Evolutionary conservation across 2,113 vertebrate genomes (phyloP).

Genomic region (Oenanthe melanoleuca): DNA sequence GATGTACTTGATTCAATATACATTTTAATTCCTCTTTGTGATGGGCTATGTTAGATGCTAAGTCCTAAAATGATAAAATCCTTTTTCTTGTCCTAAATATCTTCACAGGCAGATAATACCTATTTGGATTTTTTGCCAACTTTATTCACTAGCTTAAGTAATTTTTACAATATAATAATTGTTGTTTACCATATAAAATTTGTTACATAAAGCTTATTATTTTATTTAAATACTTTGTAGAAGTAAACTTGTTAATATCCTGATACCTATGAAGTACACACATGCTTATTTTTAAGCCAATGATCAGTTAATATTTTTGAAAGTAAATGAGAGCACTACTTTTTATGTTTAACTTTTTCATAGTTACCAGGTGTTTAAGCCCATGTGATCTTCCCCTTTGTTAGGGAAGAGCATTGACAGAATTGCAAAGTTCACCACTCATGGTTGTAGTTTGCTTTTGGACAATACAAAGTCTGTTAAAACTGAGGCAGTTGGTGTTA

Average conservation of each 20-base stretch:
- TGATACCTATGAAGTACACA: not conserved
- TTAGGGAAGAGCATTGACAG: not conserved
- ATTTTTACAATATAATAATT: not conserved
- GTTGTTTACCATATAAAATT: not conserved
- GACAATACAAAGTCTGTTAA: not conserved
- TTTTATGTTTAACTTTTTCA: not conserved
- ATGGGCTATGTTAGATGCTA: not conserved
- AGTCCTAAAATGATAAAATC: not conserved
- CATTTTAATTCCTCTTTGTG: not conserved
- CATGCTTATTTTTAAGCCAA: not conserved
- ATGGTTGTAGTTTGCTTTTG: not conserved
- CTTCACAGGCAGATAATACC: not conserved
- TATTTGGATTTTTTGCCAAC: not conserved
- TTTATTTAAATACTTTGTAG: not conserved
- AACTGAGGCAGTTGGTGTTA: not conserved
- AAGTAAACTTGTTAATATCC: not conserved
- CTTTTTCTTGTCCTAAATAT: not conserved
- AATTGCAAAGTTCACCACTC: not conserved
- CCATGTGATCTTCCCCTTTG: not conserved
- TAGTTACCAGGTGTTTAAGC: not conserved
- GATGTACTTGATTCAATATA: rapidly evolving
- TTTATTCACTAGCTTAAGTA: not conserved
- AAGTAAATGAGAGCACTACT: not conserved
- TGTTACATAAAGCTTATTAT: not conserved
- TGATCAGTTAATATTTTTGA: not conserved